These are phyloP conservation scores for Papilio helenus DNA, from an alignment of 1,140 invertebrate genomes.

Conservation along the genomic window DNA sequence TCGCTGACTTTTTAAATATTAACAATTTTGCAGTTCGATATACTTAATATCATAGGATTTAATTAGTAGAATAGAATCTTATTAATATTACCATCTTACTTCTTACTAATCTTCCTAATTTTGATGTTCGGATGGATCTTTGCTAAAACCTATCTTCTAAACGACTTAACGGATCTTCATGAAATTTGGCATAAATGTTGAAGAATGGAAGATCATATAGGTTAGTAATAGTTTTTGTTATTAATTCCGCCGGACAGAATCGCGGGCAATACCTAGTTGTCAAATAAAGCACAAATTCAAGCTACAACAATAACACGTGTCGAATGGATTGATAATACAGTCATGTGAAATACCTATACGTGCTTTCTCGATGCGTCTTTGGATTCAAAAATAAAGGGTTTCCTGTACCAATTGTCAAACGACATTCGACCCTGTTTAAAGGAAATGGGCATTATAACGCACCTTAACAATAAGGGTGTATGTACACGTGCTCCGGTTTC, in stretches of 20 bases:
- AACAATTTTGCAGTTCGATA: background rate
- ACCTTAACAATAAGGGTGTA: slow-evolving; percentile 51
- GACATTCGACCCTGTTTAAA: slow-evolving; percentile 53
- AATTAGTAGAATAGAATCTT: no score
- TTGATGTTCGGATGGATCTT: no score
- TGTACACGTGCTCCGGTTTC: slow-evolving; percentile 57
- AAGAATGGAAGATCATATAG: no score
- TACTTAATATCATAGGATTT: no score
- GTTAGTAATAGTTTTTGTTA: no score
- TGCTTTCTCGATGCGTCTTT: slow-evolving; percentile 50
- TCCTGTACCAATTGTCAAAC: slow-evolving; percentile 72
- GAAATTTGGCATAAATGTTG: no score
- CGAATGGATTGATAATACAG: slow-evolving; percentile 29
- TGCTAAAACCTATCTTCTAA: no score
- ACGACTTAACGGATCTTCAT: no score
- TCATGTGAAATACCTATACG: slow-evolving; percentile 49
- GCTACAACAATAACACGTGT: slow-evolving; percentile 30
- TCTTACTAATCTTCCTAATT: no score
- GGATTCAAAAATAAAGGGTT: slow-evolving; percentile 74
- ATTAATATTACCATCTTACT: no score
- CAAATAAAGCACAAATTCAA: background rate
- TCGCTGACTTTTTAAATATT: background rate
- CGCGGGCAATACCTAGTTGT: background rate
- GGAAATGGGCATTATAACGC: slow-evolving; percentile 65
- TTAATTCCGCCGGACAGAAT: no score